Evolutionary conservation across 1,140 invertebrate species (phyloP).

Genomic region (Oncopeltus fasciatus): DNA sequence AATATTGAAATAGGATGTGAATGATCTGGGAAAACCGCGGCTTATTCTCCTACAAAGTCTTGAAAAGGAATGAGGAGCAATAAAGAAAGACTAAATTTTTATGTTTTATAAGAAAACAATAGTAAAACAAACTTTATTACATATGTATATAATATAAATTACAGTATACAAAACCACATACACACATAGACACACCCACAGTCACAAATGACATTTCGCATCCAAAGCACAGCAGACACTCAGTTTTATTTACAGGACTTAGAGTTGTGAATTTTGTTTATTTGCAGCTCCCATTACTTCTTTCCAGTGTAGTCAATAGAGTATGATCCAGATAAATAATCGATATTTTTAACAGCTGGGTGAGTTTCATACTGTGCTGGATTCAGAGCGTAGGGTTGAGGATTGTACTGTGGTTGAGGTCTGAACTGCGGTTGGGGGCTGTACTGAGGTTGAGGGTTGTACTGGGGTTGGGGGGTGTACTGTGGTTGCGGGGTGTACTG

Average conservation of each 20-base stretch:
- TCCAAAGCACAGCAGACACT: too few species aligned
- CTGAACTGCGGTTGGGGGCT: slow-evolving; percentile 27
- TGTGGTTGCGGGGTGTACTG: slow-evolving; percentile 24
- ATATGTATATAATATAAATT: background rate
- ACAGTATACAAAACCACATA: background rate
- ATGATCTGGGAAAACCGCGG: too few species aligned
- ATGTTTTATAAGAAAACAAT: background rate
- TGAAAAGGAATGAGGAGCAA: too few species aligned
- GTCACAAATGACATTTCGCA: too few species aligned
- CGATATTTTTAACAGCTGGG: slow-evolving; percentile 42
- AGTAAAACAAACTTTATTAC: background rate
- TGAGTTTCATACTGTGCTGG: slow-evolving; percentile 36
- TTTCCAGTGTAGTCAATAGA: slow-evolving; percentile 42
- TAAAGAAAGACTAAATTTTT: too few species aligned
- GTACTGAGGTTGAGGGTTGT: slow-evolving; percentile 26
- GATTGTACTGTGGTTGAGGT: slow-evolving; percentile 27
- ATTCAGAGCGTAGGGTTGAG: slow-evolving; percentile 17
- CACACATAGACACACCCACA: background rate
- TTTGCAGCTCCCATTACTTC: background rate
- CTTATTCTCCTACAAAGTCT: too few species aligned
- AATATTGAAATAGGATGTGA: too few species aligned
- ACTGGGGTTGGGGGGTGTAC: slow-evolving; percentile 21
- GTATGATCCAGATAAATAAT: slow-evolving; percentile 52
- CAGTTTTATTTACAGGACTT: background rate
- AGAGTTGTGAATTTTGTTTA: background rate